phyloP scores from a whole-genome alignment of 2,888 invertebrate species.

The Dasysyrphus tricinctus region DNA sequence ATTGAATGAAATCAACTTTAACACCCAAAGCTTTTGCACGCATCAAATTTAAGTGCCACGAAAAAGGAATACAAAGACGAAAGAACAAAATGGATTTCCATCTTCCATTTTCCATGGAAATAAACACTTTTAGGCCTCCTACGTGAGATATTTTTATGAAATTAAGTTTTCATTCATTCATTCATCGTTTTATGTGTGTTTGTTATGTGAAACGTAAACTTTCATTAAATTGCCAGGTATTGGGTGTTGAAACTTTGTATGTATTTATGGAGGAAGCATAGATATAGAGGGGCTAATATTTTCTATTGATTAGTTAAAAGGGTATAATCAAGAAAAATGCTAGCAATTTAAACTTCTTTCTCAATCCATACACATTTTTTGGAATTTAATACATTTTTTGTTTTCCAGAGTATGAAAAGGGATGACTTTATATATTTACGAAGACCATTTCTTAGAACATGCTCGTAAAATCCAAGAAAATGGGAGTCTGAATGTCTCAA shows the following conservation, averaged over 20 bases:
- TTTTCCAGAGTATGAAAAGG: no score
- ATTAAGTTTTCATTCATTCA: neutral
- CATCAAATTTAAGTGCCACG: conserved; percentile 38
- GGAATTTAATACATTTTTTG: neutral
- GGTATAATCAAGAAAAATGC: neutral
- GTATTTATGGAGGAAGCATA: neutral
- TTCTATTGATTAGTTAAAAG: neutral
- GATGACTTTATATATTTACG: no score
- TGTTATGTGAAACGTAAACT: neutral
- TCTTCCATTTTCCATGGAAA: neutral
- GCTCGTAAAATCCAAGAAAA: neutral
- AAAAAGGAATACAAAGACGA: conserved; percentile 12
- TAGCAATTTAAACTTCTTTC: neutral
- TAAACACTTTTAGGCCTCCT: conserved; percentile 15
- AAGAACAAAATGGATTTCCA: conserved; percentile 32
- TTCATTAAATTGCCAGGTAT: neutral
- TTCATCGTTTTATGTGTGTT: neutral
- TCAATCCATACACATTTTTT: neutral
- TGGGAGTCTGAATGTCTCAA: no score
- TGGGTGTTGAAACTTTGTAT: neutral
- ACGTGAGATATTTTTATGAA: neutral
- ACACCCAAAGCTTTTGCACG: conserved; percentile 59
- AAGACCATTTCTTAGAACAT: no score
- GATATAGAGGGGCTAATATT: neutral
- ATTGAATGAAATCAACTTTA: conserved; percentile 61